Evolutionary conservation across 2,113 vertebrate species (phyloP).

Genomic region (Acanthochromis polyacanthus): DNA sequence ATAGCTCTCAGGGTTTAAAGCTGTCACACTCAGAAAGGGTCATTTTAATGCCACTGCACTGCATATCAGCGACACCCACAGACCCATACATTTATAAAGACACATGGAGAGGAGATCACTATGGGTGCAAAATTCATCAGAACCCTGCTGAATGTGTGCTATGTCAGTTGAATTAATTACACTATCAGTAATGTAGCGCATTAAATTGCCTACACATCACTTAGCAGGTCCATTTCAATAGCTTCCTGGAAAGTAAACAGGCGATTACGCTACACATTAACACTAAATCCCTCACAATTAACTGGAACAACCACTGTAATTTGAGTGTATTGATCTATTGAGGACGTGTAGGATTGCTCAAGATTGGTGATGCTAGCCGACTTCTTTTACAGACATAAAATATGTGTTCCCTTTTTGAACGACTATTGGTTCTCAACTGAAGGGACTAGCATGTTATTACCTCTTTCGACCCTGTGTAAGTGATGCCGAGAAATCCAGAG

Average conservation of each 20-base stretch:
- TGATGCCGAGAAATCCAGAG: constrained; percentile 56
- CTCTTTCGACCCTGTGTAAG: constrained; percentile 50
- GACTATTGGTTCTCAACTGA: constrained; percentile 39
- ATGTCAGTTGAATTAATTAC: constrained; percentile 44
- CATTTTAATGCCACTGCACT: constrained; percentile 51
- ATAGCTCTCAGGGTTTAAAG: constrained; percentile 57
- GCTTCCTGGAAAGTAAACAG: constrained; percentile 53
- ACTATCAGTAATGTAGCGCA: constrained; percentile 33
- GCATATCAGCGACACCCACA: constrained; percentile 58
- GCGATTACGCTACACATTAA: constrained; percentile 48
- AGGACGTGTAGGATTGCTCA: constrained; percentile 2
- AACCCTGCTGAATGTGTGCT: constrained; percentile 23
- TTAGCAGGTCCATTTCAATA: constrained; percentile 24
- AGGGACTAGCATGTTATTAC: constrained; percentile 28
- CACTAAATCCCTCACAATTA: constrained; percentile 55
- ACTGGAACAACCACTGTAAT: constrained; percentile 30
- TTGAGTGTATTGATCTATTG: constrained; percentile 20
- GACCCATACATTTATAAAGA: constrained; percentile 18
- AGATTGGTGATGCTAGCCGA: not conserved
- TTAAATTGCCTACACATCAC: constrained; percentile 30
- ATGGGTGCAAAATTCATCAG: constrained; percentile 3
- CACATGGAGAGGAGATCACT: constrained; percentile 7
- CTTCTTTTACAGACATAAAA: constrained; percentile 10
- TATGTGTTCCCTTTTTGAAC: constrained; percentile 5
- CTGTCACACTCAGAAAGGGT: constrained; percentile 61